Conservation (phyloP, 2,797 vertebrate genomes). For the Oceanodroma leucorhoa region DNA sequence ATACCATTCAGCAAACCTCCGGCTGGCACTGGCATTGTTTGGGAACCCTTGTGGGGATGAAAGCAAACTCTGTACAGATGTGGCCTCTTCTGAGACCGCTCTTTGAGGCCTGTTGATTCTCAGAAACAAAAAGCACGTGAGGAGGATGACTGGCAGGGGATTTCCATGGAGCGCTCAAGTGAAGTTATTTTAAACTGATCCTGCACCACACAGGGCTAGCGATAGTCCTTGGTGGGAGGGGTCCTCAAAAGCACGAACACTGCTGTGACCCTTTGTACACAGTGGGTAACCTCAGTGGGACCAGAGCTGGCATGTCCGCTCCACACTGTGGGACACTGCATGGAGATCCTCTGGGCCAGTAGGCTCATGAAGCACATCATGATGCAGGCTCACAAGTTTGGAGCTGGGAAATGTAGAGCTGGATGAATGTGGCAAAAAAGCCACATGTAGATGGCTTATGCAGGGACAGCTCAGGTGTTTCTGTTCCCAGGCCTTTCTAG, state of each 20-base stretch:
- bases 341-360: not conserved
- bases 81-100: constrained; percentile 35
- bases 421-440: not conserved
- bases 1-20: constrained; percentile 53
- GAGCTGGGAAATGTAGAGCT: not conserved
- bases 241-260: not conserved
- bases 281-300: not conserved
- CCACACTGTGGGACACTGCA: not conserved
- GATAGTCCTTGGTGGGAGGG: not conserved
- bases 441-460: not conserved
- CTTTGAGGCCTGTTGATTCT: constrained; percentile 47
- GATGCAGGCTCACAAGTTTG: not conserved
- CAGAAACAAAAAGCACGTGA: constrained; percentile 55
- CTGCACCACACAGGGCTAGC: not conserved
- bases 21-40: constrained; percentile 55
- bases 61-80: constrained; percentile 64
- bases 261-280: not conserved
- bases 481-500: not conserved
- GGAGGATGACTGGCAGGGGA: constrained; percentile 20
- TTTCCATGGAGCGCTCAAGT: not conserved
- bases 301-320: accelerated
- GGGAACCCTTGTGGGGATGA: constrained; percentile 47
- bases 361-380: not conserved
- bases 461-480: not conserved
- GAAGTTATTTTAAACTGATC: constrained; percentile 38